phyloP scores from a whole-genome alignment of 2,113 vertebrate species.

The Clarias magur region DNA sequence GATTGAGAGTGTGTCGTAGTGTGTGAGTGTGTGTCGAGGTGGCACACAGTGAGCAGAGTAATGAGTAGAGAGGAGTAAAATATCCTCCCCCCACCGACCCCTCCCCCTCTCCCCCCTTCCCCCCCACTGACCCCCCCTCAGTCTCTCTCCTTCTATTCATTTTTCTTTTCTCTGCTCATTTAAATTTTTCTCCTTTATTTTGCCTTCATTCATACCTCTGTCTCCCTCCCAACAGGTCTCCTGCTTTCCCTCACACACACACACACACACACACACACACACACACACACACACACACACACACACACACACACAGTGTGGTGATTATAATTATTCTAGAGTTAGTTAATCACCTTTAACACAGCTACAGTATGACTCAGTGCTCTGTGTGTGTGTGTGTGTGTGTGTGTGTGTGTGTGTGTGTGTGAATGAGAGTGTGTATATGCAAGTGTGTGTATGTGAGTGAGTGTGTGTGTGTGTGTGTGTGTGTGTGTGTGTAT shows the following conservation, averaged over 20 bases:
- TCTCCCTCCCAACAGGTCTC: neutral
- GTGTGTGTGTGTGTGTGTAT: too few species aligned
- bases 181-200: neutral
- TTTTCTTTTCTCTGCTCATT: neutral
- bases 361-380: neutral
- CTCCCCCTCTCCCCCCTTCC: neutral
- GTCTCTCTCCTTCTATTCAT: too few species aligned
- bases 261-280: too few species aligned
- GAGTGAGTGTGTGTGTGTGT: too few species aligned
- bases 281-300: neutral
- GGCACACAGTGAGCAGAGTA: too few species aligned
- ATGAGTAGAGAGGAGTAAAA: too few species aligned
- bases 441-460: too few species aligned
- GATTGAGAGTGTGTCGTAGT: too few species aligned
- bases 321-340: slow-evolving; percentile 38
- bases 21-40: too few species aligned
- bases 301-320: neutral
- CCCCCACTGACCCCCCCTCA: too few species aligned
- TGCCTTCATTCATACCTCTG: neutral
- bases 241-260: neutral
- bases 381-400: slow-evolving; percentile 4
- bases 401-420: neutral
- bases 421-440: too few species aligned
- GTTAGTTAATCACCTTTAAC: slow-evolving; percentile 42
- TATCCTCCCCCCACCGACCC: too few species aligned